A percentile compares a stretch with the other conserved stretches of the same genome.
These are phyloP conservation scores for Chorisops tibialis DNA, from an alignment of 2,888 invertebrate species.

Conservation along the genomic window DNA sequence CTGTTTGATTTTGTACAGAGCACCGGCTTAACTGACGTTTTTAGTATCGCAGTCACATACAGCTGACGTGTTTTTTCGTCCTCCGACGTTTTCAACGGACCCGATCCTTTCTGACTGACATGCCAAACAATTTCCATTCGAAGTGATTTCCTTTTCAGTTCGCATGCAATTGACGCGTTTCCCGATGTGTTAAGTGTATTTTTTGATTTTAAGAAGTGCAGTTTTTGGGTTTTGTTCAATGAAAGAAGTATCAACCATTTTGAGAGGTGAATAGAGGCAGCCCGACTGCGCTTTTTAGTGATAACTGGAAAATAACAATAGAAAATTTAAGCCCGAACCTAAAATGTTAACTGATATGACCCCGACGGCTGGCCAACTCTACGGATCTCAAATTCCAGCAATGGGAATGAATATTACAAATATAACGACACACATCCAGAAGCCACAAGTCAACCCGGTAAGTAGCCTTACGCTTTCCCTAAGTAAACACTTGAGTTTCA, in stretches of 20 bases:
- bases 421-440: slow-evolving; percentile 51
- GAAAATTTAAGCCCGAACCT: not conserved
- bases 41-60: not conserved
- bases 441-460: slow-evolving; percentile 53
- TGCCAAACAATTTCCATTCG: not conserved
- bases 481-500: too few relatives aligned
- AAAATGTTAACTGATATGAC: slow-evolving; percentile 61
- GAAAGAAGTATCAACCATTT: not conserved
- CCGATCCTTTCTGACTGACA: not conserved
- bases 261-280: not conserved
- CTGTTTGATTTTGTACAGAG: too few relatives aligned
- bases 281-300: not conserved
- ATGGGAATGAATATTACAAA: slow-evolving; percentile 60
- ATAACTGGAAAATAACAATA: not conserved
- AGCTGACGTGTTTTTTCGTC: slow-evolving; percentile 3
- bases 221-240: not conserved
- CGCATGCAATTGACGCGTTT: not conserved
- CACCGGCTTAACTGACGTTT: not conserved
- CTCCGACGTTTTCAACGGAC: not conserved
- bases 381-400: slow-evolving; percentile 59
- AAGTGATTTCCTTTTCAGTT: not conserved
- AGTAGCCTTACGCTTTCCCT: slow-evolving; percentile 36
- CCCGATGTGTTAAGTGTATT: not conserved
- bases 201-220: not conserved
- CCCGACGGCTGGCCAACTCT: slow-evolving; percentile 60